phyloP scores from a whole-genome alignment of 2,797 vertebrate species.

The Lagocephalus sceleratus region DNA sequence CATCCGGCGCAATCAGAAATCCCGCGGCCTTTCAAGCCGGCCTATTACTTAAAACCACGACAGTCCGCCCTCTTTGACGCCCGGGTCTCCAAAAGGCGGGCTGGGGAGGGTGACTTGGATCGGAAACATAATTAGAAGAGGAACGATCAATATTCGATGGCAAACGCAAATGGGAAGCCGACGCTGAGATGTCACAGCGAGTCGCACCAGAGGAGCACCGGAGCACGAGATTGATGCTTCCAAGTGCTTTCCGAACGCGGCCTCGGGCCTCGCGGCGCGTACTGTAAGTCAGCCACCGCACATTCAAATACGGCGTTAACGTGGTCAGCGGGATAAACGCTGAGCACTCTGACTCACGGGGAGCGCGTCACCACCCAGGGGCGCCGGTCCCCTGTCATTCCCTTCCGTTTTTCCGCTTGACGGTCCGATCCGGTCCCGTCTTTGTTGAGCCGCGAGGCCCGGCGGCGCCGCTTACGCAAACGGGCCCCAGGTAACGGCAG shows the following conservation, averaged over 20 bases:
- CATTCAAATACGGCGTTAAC: background rate
- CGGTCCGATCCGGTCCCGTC: conserved; percentile 59
- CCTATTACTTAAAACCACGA: too few species aligned
- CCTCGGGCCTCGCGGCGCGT: background rate
- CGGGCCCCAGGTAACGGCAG: conserved; percentile 51
- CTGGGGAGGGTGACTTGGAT: background rate
- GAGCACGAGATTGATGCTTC: too few species aligned
- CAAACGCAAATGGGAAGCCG: background rate
- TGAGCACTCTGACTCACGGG: conserved; percentile 34
- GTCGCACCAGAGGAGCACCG: background rate
- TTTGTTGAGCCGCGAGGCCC: conserved; percentile 46
- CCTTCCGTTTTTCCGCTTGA: conserved; percentile 62
- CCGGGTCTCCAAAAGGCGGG: too few species aligned
- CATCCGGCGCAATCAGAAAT: background rate
- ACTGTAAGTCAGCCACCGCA: conserved; percentile 4
- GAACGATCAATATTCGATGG: background rate
- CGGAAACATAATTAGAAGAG: background rate
- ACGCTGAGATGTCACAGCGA: too few species aligned
- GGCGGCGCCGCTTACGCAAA: conserved; percentile 51
- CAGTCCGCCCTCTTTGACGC: too few species aligned
- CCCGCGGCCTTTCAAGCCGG: too few species aligned
- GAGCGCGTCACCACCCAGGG: conserved; percentile 43
- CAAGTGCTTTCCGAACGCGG: too few species aligned
- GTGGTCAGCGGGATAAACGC: conserved; percentile 31
- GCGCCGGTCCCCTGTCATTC: conserved; percentile 62